Base-by-base conservation (phyloP, 2,797 vertebrate species). In the Anguilla anguilla region DNA sequence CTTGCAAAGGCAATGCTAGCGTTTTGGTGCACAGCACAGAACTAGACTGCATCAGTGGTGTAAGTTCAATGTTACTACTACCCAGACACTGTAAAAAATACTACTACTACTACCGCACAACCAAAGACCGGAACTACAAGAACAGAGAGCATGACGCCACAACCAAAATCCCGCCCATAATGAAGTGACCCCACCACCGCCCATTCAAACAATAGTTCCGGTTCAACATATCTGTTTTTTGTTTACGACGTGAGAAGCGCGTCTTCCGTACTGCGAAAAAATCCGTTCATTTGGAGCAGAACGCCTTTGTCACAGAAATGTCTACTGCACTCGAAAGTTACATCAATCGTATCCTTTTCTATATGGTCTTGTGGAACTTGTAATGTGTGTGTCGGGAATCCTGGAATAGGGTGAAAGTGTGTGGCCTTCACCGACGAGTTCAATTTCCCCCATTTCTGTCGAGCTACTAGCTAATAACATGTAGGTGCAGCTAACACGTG, bases 321-420 rank as follows among this genome's bases (percentile, higher is more conserved):
- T 98, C 98, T 3, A 98, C 97, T 1, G 98, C 98, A 0, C 90
- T 99, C 89, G 98, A 99, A 92, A 98, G 96, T 90, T 99, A 98
- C 92, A 98, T 99, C 69, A 98, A 99, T 95, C 97, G 98, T 98
- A 99, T 98, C 97, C 97, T 97, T 84, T n/a, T 10, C 59, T 79
- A 43, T 59, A 55, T 55, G 5, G 28, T 83, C 31, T n/a, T 35
- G 7, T 53, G 1, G 17, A 5, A 0, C n/a, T 35, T 15, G 6
- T 0, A 2, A 11, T 82, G 17, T 9, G 0, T 57, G 25, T 39
- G 3, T 51, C 46, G 59, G 82, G 39, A 28, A 11, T 85, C n/a
- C 11, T 7, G 35, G 35, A 19, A 11, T 85, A 57, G n/a, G 17
- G 39, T 28, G 39, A 5, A 7, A 1, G 31, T 11, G 79, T 6